These are phyloP conservation scores for Exephanes ischioxanthus DNA, from an alignment of 2,888 invertebrate genomes.

Conservation along the genomic window DNA sequence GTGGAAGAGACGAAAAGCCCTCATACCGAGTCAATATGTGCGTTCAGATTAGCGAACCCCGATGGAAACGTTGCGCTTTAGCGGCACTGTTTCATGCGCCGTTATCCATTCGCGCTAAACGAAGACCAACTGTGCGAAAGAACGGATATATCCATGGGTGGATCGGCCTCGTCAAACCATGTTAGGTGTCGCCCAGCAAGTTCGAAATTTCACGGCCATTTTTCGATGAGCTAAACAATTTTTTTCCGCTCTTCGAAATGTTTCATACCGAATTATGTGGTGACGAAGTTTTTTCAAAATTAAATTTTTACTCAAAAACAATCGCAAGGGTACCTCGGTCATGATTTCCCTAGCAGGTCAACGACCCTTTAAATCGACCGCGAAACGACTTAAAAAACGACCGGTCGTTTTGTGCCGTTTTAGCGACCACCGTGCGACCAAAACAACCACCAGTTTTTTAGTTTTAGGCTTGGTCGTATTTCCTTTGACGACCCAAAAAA, in stretches of 20 bases:
- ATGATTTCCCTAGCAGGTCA: too few relatives aligned
- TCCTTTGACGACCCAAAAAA: too few relatives aligned
- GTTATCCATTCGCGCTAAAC: not conserved
- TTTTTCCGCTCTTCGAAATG: not conserved
- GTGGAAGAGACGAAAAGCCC: slow-evolving; percentile 13
- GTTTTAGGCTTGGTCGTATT: too few relatives aligned
- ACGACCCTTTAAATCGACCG: too few relatives aligned
- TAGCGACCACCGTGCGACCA: too few relatives aligned
- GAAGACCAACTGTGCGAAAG: slow-evolving; percentile 41
- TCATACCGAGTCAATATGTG: slow-evolving; percentile 23
- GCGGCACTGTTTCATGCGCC: not conserved
- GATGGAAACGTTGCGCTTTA: slow-evolving; percentile 16
- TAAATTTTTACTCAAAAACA: too few relatives aligned
- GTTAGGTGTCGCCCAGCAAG: not conserved
- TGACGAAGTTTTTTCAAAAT: too few relatives aligned
- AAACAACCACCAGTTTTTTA: too few relatives aligned
- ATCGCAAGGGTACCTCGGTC: too few relatives aligned
- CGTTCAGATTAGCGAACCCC: slow-evolving; percentile 36
- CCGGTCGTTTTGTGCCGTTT: too few relatives aligned
- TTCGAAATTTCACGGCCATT: not conserved
- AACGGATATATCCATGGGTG: slow-evolving; percentile 25
- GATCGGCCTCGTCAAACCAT: not conserved
- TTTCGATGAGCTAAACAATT: not conserved
- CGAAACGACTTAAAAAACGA: too few relatives aligned
- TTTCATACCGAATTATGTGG: too few relatives aligned